Conservation (phyloP, 2,888 invertebrate species). For the Apotomis turbidana region DNA sequence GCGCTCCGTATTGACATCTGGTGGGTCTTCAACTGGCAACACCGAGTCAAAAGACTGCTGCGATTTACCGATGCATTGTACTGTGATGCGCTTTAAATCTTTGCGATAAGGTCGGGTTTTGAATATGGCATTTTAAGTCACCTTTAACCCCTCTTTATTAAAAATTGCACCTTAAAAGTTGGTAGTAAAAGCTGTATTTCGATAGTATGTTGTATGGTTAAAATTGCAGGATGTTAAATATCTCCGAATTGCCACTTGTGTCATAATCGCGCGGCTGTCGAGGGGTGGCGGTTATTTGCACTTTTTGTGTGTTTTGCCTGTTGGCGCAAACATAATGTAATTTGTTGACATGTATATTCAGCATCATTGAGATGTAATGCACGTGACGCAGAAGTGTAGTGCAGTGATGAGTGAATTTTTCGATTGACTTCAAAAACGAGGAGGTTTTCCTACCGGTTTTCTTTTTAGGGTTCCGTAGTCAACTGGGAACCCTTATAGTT, state of each 20-base stretch:
- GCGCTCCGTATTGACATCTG: constrained; percentile 74
- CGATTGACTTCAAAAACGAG: too few species aligned
- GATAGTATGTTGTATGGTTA: background rate
- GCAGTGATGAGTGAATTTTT: background rate
- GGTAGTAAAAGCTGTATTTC: background rate
- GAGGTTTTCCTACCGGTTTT: too few species aligned
- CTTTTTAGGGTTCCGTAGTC: too few species aligned
- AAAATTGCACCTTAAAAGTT: constrained; percentile 17
- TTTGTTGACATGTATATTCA: constrained; percentile 57
- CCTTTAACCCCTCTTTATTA: constrained; percentile 1
- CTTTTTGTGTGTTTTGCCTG: constrained; percentile 67
- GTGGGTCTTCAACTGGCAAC: constrained; percentile 55
- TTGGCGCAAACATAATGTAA: constrained; percentile 62
- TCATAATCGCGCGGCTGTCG: constrained; percentile 61
- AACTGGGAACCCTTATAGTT: too few species aligned
- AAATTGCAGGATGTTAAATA: constrained; percentile 58
- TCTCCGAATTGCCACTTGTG: constrained; percentile 68
- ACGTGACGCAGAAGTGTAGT: constrained; percentile 12
- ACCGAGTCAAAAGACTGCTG: constrained; percentile 38
- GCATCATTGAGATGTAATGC: constrained; percentile 46
- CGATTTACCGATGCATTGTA: constrained; percentile 5
- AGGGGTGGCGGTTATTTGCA: constrained; percentile 67
- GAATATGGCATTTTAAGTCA: background rate
- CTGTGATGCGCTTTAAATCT: constrained; percentile 1
- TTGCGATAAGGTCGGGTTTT: constrained; percentile 10